Evolutionary conservation across 2,113 vertebrate genomes (phyloP), one percentile per base, ranked within the genome.

Genomic region (Oxyruncus cristatus): DNA sequence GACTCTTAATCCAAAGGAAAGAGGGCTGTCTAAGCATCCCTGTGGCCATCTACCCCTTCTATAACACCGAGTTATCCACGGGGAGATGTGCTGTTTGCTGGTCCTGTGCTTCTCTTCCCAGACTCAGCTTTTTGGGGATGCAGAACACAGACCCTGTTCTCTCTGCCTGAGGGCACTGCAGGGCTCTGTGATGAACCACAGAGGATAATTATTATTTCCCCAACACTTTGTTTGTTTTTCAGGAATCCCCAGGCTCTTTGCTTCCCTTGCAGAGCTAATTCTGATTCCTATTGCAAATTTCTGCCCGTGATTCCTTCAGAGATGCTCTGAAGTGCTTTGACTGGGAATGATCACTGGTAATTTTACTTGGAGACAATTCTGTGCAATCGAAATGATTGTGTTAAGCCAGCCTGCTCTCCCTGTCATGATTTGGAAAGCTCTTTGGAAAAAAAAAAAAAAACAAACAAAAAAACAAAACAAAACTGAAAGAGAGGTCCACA

Each of bases 321-420:
- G 83, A 61, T 53, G 44, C n/a, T 67, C 33, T 81, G 47, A 47
- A 94, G 70, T n/a, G 42, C 44, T 84, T 88, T 59, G 88, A 70
- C 85, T 76, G 62, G 73, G 74, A 79, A 53, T 1, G 28, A 89
- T 87, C 8, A 2, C 55, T 42, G 62, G 77, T 53, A 94, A 82
- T 96, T 96, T 85, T n/a, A 65, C 84, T 86, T 41, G 68, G 88
- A 89, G 76, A 93, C 68, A 84, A 84, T 83, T 62, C 58, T 42
- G 27, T 52, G 52, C 86, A 88, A 71, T 86, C 35, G 49, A 72
- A 93, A 89, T 84, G 79, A 91, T 86, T 93, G 68, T 58, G 79
- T 89, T 91, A 88, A 94, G 59, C 53, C 78, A 35, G 37, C 19
- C 85, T 87, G 59, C 76, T 88, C 71, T 65, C 37, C 73, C 73